Base-by-base conservation (phyloP, 2,113 vertebrate genomes). In the Pseudolaguvia tuberculata region DNA sequence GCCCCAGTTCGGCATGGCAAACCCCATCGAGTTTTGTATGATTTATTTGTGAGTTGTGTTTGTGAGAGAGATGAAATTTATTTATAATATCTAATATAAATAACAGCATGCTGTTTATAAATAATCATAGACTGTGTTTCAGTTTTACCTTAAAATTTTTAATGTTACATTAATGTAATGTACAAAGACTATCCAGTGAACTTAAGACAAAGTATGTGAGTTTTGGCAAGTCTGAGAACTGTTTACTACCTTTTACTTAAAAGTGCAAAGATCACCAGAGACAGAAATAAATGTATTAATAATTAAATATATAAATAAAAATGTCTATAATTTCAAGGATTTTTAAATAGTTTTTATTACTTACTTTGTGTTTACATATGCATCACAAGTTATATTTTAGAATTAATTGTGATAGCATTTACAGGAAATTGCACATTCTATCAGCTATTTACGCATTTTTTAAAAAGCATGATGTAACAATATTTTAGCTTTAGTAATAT, bases 1-100 rank as follows among this genome's bases (percentile, higher is more conserved):
- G 70, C 45, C 70, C 70, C 55, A 72, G 23, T 72, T 72, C 55
- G n/a, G 25, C 45, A 47, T 59, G 70, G n/a, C n/a, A n/a, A n/a
- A n/a, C 48, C 55, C 53, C 59, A 20, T 42, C 12, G 31, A 29
- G 70, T 58, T 47, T 27, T 52, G 14, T 7, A n/a, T n/a, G n/a
- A n/a, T n/a, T n/a, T n/a, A n/a, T n/a, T n/a, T n/a, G n/a, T n/a
- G n/a, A n/a, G n/a, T n/a, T n/a, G n/a, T n/a, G n/a, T n/a, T n/a
- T n/a, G n/a, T n/a, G n/a, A n/a, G n/a, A n/a, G n/a, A n/a, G n/a
- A n/a, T n/a, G n/a, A n/a, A n/a, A n/a, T n/a, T n/a, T n/a, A n/a
- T n/a, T n/a, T n/a, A n/a, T n/a, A n/a, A n/a, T n/a, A n/a, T n/a
- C n/a, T n/a, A n/a, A n/a, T n/a, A n/a, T n/a, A n/a, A n/a, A n/a